phyloP scores from a whole-genome alignment of 2,797 vertebrate genomes.

The Ispidina picta region DNA sequence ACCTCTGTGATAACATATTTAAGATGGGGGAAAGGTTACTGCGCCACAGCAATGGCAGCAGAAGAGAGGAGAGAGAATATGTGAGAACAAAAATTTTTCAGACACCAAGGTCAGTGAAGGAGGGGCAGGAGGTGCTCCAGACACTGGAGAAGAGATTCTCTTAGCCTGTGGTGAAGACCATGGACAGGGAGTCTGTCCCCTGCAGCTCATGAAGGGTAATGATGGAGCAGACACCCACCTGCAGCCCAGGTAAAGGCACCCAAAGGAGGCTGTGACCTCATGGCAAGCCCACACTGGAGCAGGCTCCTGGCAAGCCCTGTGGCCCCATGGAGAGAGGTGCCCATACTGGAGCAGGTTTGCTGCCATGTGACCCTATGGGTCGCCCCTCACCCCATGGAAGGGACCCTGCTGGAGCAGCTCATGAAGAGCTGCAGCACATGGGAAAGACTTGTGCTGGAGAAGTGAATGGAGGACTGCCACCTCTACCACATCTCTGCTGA shows the following conservation, averaged over 20 bases:
- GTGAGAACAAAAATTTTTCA: neutral
- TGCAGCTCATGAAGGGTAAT: neutral
- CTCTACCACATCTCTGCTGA: neutral
- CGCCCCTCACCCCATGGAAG: too few species aligned
- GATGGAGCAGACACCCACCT: neutral
- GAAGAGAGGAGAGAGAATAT: neutral
- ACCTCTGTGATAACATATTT: neutral
- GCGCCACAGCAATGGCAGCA: neutral
- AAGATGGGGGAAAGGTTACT: neutral
- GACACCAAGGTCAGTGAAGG: neutral
- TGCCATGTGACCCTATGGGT: neutral
- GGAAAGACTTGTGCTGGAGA: neutral
- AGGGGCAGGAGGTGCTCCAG: neutral
- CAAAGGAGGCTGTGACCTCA: neutral
- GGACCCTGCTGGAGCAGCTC: neutral
- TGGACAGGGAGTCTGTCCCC: neutral
- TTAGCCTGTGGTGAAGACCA: neutral
- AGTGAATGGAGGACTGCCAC: neutral
- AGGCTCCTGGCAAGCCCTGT: too few species aligned
- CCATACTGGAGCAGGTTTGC: neutral
- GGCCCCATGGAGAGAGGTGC: too few species aligned
- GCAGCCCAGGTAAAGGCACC: neutral
- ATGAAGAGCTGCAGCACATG: too few species aligned
- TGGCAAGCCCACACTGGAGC: too few species aligned
- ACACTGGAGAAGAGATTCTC: neutral